These are phyloP conservation scores for Chironomus tepperi DNA, from an alignment of 1,140 invertebrate genomes.

Conservation along the genomic window DNA sequence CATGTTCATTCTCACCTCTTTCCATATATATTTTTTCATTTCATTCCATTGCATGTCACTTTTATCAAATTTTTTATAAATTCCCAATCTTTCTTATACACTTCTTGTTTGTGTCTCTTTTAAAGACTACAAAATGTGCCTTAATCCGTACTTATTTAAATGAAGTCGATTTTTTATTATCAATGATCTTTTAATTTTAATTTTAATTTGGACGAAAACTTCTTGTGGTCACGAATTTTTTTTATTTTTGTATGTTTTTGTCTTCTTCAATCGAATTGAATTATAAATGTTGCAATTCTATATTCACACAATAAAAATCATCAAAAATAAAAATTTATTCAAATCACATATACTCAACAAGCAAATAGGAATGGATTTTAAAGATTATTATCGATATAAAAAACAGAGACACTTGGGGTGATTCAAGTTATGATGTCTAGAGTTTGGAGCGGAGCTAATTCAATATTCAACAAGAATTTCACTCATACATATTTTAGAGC, in stretches of 20 bases:
- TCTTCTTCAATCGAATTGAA: background rate
- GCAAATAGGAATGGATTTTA: no score
- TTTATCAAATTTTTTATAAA: constrained; percentile 15
- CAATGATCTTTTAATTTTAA: constrained; percentile 7
- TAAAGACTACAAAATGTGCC: background rate
- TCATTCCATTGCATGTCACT: constrained; percentile 6
- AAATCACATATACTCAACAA: background rate
- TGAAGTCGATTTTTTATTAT: background rate
- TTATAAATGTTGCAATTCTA: constrained; percentile 9
- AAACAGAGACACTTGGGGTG: no score
- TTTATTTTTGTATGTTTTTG: background rate
- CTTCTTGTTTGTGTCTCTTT: background rate
- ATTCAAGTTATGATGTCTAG: no score
- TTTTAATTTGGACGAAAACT: background rate
- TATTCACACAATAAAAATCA: background rate
- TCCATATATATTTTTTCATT: background rate
- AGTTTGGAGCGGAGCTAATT: no score
- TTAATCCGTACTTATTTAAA: constrained; percentile 3
- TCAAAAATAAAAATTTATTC: constrained; percentile 10
- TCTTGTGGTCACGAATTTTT: background rate
- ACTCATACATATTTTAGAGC: no score
- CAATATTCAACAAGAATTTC: no score
- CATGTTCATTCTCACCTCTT: constrained; percentile 1
- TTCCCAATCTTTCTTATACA: background rate
- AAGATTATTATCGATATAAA: no score